Conservation (phyloP, 2,797 vertebrate genomes). For the Poecile montanus region DNA sequence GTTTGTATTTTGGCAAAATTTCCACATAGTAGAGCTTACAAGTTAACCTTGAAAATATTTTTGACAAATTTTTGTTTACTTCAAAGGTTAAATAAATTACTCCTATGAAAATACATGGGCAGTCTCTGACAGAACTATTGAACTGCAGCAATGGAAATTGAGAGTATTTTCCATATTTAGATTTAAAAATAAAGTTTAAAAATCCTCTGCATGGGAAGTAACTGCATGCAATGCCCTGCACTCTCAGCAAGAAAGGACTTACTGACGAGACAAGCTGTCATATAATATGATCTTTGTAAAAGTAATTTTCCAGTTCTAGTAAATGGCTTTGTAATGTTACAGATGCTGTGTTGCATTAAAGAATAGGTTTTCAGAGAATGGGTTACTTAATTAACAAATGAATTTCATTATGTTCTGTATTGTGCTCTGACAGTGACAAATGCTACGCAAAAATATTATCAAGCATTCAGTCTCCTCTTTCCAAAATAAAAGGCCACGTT, state of each 20-base stretch:
- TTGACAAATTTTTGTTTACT: not conserved
- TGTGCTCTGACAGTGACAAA: conserved; percentile 42
- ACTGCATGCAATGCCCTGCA: not conserved
- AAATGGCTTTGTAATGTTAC: not conserved
- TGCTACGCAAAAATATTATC: not conserved
- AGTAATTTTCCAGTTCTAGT: conserved; percentile 27
- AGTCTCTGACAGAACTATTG: not conserved
- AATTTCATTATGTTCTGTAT: conserved; percentile 10
- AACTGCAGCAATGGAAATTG: not conserved
- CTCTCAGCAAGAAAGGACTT: not conserved
- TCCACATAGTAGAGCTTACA: not conserved
- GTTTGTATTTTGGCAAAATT: not conserved
- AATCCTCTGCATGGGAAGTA: not conserved
- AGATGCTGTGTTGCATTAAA: not conserved
- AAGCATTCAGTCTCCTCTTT: not conserved
- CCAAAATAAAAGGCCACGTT: not conserved
- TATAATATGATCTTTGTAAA: not conserved
- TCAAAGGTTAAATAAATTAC: not conserved
- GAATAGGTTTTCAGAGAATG: conserved; percentile 2
- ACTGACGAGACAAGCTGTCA: not conserved
- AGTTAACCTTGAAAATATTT: not conserved
- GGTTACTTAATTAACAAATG: conserved; percentile 22
- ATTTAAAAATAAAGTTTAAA: not conserved
- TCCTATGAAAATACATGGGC: not conserved
- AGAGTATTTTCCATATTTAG: not conserved